Percentiles rank a stretch among this genome's conserved stretches.
Conservation (phyloP, 2,797 vertebrate species). For the Allobates femoralis region DNA sequence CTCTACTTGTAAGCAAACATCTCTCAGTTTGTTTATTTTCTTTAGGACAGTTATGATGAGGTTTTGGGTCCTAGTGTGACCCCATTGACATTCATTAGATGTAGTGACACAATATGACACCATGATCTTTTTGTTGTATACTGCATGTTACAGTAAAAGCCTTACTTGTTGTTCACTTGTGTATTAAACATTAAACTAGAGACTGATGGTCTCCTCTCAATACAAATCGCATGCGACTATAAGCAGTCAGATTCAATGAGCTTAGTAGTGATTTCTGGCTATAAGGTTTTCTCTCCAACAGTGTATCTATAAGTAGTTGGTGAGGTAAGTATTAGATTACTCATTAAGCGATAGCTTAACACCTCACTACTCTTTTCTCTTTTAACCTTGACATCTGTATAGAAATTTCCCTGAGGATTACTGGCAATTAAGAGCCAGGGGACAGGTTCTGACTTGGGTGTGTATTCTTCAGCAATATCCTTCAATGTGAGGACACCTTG, state of each 20-base stretch:
- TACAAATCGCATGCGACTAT: background rate
- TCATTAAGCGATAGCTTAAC: constrained; percentile 32
- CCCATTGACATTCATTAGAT: no score
- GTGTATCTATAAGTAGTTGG: constrained; percentile 18
- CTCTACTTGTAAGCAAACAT: no score
- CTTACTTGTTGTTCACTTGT: background rate
- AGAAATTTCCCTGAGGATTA: constrained; percentile 28
- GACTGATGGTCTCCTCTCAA: background rate
- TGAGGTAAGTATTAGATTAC: constrained; percentile 46
- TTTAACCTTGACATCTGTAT: constrained; percentile 56
- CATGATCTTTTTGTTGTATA: no score
- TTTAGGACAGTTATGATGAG: no score
- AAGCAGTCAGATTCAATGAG: background rate
- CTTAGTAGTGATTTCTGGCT: background rate
- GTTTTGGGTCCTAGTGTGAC: no score
- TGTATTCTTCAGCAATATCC: constrained; percentile 53
- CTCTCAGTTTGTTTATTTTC: no score
- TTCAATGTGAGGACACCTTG: constrained; percentile 51
- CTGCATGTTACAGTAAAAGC: no score
- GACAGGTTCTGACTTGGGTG: constrained; percentile 50
- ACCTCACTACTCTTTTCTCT: constrained; percentile 39
- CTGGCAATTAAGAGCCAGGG: constrained; percentile 40
- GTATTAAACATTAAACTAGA: background rate
- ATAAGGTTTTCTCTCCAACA: background rate
- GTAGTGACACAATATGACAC: no score